phyloP scores from a whole-genome alignment of 2,888 invertebrate genomes.

The Ptychoptera albimana region DNA sequence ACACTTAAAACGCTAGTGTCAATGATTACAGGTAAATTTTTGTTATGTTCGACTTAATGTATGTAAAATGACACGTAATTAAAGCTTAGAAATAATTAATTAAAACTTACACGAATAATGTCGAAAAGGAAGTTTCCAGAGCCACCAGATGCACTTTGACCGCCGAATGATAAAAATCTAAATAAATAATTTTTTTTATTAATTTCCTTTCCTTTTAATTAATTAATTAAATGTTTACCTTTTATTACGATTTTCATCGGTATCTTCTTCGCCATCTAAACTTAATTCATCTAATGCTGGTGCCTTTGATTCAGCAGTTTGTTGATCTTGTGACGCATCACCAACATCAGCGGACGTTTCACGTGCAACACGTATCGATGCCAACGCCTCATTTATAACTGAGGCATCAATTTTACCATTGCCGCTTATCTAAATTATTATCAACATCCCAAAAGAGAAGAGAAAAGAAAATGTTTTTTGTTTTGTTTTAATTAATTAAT shows the following conservation, averaged over 20 bases:
- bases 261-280: slow-evolving; percentile 50
- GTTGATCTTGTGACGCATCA: slow-evolving; percentile 17
- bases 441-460: too few species aligned
- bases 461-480: too few species aligned
- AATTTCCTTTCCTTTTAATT: slow-evolving; percentile 1
- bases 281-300: slow-evolving; percentile 53
- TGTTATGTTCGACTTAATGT: too few species aligned
- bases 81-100: not conserved
- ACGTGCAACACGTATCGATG: slow-evolving; percentile 30
- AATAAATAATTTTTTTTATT: not conserved
- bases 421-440: not conserved
- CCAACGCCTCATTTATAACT: slow-evolving; percentile 29
- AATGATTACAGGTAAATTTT: too few species aligned
- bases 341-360: slow-evolving; percentile 18
- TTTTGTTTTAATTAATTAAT: too few species aligned
- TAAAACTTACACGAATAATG: slow-evolving; percentile 64
- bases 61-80: too few species aligned
- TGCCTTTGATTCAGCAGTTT: slow-evolving; percentile 43
- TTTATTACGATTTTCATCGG: slow-evolving; percentile 69
- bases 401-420: slow-evolving; percentile 24
- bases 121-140: slow-evolving; percentile 82
- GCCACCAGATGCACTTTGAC: slow-evolving; percentile 40
- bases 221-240: slow-evolving; percentile 28
- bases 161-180: slow-evolving; percentile 51
- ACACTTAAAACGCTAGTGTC: too few species aligned